Percentiles rank a stretch among this genome's conserved stretches.
Conservation (phyloP, 2,113 vertebrate genomes). For the Procapra przewalskii region DNA sequence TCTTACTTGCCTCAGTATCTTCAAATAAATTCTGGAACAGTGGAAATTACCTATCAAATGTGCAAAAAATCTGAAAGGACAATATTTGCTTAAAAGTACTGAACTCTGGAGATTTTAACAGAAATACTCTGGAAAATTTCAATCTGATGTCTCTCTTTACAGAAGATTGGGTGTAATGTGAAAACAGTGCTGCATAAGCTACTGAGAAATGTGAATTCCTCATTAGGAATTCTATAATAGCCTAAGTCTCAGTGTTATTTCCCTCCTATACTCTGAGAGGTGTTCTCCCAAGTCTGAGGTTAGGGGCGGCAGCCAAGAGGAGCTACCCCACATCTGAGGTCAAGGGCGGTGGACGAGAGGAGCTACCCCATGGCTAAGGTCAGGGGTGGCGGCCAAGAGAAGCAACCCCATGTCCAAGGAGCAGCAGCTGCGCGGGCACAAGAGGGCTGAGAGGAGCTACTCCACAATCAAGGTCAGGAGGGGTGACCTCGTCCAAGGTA, state of each 20-base stretch:
- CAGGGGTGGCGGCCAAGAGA: too few relatives aligned
- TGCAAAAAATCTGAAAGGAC: conserved; percentile 57
- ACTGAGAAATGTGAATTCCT: neutral
- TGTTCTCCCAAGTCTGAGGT: too few relatives aligned
- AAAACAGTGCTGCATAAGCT: conserved; percentile 52
- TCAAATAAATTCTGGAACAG: conserved; percentile 58
- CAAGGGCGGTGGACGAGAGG: too few relatives aligned
- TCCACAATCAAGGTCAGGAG: neutral
- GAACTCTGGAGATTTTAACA: conserved; percentile 71
- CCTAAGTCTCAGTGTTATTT: neutral
- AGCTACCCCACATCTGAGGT: too few relatives aligned
- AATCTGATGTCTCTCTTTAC: conserved; percentile 32
- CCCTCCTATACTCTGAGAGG: neutral
- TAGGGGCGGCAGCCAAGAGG: accelerated
- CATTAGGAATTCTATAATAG: neutral
- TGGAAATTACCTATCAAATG: conserved; percentile 65
- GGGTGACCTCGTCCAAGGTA: too few relatives aligned
- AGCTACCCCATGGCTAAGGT: too few relatives aligned
- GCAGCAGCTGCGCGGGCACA: accelerated
- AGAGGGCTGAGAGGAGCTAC: too few relatives aligned
- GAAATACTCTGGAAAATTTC: conserved; percentile 76
- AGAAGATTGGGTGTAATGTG: conserved; percentile 46
- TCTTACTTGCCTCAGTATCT: conserved; percentile 40
- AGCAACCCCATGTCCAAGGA: too few relatives aligned
- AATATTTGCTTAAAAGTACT: conserved; percentile 75